These are phyloP conservation scores for Oreochromis niloticus DNA, from an alignment of 2,113 vertebrate species.

Conservation along the genomic window DNA sequence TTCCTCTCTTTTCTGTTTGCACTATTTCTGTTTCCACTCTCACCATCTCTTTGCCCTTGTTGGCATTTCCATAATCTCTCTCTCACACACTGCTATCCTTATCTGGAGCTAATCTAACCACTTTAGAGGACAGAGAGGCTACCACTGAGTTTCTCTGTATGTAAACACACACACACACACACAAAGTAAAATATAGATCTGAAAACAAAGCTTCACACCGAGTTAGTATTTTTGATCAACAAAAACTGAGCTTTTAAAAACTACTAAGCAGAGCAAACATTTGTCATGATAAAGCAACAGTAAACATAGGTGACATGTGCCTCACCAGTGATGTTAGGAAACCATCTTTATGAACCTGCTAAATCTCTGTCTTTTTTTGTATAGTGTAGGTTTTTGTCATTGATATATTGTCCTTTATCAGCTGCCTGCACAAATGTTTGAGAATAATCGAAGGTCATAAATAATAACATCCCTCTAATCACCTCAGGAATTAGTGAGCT, in stretches of 20 bases:
- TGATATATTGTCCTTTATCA: neutral
- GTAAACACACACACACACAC: neutral
- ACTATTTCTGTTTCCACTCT: neutral
- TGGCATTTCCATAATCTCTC: neutral
- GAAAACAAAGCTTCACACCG: neutral
- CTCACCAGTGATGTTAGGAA: neutral
- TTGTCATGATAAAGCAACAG: neutral
- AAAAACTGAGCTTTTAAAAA: neutral
- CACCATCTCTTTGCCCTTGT: neutral
- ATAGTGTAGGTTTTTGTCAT: neutral
- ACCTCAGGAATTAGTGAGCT: slow-evolving; percentile 4
- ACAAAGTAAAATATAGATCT: neutral
- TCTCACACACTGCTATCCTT: neutral
- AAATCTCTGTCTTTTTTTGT: neutral
- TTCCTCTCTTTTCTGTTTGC: neutral
- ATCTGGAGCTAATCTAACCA: neutral
- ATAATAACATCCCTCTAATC: slow-evolving; percentile 11
- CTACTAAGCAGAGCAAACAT: neutral
- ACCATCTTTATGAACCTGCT: neutral
- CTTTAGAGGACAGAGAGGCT: neutral
- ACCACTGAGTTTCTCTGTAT: neutral
- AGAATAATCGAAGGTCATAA: slow-evolving; percentile 7
- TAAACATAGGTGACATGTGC: neutral
- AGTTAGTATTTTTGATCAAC: neutral
- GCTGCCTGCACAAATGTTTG: neutral